These are phyloP conservation scores for Pelusios castaneus DNA, from an alignment of 2,113 vertebrate genomes.

Conservation along the genomic window DNA sequence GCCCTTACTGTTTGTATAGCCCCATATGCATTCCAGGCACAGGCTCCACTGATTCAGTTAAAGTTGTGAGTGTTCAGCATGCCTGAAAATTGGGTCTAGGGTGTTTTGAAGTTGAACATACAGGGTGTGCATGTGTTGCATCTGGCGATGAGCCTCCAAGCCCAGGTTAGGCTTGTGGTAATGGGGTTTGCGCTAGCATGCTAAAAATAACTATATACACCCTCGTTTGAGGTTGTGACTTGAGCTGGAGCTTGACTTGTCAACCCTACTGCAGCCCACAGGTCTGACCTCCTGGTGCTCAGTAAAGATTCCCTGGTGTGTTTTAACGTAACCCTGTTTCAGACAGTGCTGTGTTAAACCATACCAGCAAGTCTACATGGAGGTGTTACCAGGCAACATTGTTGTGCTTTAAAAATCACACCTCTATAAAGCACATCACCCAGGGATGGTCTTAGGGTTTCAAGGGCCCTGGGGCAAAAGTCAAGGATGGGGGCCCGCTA, in stretches of 20 bases:
- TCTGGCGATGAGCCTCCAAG: not conserved
- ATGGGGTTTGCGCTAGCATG: not conserved
- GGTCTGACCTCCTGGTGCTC: not conserved
- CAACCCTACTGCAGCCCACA: not conserved
- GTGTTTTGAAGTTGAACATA: not conserved
- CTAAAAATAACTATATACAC: not conserved
- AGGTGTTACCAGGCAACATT: not conserved
- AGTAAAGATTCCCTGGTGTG: not conserved
- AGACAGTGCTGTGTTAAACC: not conserved
- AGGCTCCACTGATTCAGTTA: not conserved
- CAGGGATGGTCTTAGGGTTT: no score
- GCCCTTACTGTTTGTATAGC: not conserved
- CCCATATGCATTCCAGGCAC: not conserved
- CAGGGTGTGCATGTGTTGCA: fast-evolving
- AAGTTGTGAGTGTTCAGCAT: not conserved
- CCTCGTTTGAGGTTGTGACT: not conserved
- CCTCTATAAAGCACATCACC: not conserved
- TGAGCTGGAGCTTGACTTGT: not conserved
- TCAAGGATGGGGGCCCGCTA: no score
- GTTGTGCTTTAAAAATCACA: not conserved
- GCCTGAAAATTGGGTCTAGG: not conserved
- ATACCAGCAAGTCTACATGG: not conserved
- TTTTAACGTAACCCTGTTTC: not conserved
- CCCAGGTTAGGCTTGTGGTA: not conserved
- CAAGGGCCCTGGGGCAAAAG: no score